Evolutionary conservation across 2,797 vertebrate species (phyloP), one percentile per base, ranked within the genome.

Genomic region (Clarias fuscus): DNA sequence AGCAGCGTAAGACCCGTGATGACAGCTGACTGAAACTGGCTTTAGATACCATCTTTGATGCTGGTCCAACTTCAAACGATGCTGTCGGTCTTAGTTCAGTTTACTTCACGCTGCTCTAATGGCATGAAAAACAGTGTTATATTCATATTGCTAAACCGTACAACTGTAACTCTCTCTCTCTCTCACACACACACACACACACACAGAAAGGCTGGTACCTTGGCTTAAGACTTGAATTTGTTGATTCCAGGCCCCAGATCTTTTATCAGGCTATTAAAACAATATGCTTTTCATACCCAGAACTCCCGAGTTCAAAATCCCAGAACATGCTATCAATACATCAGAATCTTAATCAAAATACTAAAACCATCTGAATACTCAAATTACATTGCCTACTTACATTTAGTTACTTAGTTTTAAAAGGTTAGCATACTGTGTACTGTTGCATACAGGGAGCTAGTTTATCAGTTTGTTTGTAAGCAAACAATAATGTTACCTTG

Each of bases 31-130:
- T 61, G 58, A 82, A 56, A 64, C 65, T n/a, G 30, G 18, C 30
- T 68, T 78, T 14, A 78, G 33, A 56, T 62, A n/a, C 2, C 67
- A 80, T 82, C 59, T 73, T 17, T 86, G 70, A 86, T 67, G 22
- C 10, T 3, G 30, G 30, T 67, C 43, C 40, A 76, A 68, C 64
- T 82, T 82, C 80, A 56, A 48, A 68, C 43, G 13, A 53, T 30
- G 79, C 15, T 81, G 27, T 67, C 37, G 48, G 40, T 67, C 62
- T 53, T 17, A 33, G 18, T 82, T 33, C 27, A 56, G 64, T 82
- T 30, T 53, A 67, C 17, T 53, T 53, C 62, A 68, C 1, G 18
- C 17, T 56, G n/a, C 65, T 33, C 17, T 56, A 33, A 22, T 56
- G n/a, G 24, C 80, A 68, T 56, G 62, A 48, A 14, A 68, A 82